Conservation (phyloP, 2,888 invertebrate genomes). For the Podotricha telesiphe region DNA sequence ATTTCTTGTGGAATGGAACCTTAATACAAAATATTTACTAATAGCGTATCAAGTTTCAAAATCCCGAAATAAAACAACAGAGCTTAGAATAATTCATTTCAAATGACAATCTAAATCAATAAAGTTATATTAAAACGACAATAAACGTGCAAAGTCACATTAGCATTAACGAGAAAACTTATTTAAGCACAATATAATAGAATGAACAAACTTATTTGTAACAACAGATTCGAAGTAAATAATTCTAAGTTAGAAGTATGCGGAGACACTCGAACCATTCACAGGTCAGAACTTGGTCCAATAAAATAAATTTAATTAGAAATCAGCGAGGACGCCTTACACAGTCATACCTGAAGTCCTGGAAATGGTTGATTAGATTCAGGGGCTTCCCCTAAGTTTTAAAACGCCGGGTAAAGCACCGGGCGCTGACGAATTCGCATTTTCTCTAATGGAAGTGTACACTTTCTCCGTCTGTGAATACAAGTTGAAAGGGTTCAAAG, state of each 20-base stretch:
- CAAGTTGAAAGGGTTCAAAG: constrained; percentile 19
- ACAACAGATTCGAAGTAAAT: constrained; percentile 33
- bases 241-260: constrained; percentile 32
- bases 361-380: constrained; percentile 48
- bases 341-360: constrained; percentile 42
- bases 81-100: not conserved
- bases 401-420: constrained; percentile 47
- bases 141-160: constrained; percentile 14
- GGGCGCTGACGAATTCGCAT: constrained; percentile 38
- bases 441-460: constrained; percentile 23
- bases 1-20: too few relatives aligned
- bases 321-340: constrained; percentile 44
- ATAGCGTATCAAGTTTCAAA: not conserved
- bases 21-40: not conserved
- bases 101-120: constrained; percentile 11
- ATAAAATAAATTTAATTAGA: constrained; percentile 51
- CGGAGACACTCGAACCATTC: constrained; percentile 36
- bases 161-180: constrained; percentile 14
- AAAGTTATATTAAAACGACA: constrained; percentile 17
- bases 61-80: not conserved
- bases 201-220: constrained; percentile 34
- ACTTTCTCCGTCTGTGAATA: constrained; percentile 15
- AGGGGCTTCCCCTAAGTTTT: constrained; percentile 49
- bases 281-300: constrained; percentile 42
- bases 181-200: constrained; percentile 13